phyloP scores from a whole-genome alignment of 2,113 vertebrate genomes.

The Merops nubicus region DNA sequence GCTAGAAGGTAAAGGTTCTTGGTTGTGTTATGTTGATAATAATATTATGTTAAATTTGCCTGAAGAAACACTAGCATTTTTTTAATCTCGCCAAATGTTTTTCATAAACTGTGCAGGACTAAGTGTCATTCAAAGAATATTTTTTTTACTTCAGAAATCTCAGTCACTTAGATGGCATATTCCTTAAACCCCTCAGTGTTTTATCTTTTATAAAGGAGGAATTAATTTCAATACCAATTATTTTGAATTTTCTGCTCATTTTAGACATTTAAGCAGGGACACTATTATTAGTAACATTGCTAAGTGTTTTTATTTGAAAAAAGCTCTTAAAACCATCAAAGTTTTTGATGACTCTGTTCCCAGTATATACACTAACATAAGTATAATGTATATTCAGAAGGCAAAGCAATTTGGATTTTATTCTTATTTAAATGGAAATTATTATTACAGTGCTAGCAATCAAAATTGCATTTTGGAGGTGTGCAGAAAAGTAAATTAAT shows the following conservation, averaged over 20 bases:
- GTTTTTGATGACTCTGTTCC: not conserved
- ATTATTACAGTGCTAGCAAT: not conserved
- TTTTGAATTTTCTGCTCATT: not conserved
- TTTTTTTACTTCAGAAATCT: not conserved
- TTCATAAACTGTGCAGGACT: not conserved
- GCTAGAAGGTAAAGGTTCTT: constrained; percentile 88
- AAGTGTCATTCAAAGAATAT: not conserved
- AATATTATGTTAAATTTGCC: not conserved
- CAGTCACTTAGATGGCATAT: not conserved
- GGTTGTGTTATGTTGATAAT: no score
- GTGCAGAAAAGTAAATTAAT: not conserved
- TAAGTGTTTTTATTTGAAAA: not conserved
- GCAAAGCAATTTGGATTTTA: not conserved
- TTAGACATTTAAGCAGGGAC: not conserved
- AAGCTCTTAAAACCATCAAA: not conserved
- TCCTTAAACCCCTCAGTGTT: not conserved
- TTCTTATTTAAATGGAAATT: not conserved
- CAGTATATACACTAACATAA: not conserved
- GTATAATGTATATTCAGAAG: not conserved
- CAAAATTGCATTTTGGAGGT: not conserved
- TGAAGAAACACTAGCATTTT: not conserved
- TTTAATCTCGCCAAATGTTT: not conserved
- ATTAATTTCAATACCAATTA: not conserved
- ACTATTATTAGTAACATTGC: not conserved
- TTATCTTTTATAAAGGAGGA: not conserved